These are phyloP conservation scores for Eidolon helvum DNA, from an alignment of 2,113 vertebrate species.

Conservation along the genomic window DNA sequence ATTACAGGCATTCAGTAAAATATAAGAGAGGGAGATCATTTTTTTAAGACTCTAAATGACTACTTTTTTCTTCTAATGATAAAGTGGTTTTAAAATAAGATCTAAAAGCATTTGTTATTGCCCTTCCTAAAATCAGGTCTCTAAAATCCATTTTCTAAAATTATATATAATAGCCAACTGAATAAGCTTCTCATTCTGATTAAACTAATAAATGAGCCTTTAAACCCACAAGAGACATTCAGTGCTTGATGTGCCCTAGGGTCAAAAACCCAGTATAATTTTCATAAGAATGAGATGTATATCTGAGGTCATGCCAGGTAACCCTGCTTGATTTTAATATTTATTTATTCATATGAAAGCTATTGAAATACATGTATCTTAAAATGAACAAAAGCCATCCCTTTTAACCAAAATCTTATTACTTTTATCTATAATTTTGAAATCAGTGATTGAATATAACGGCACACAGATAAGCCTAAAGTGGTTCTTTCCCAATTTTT, in stretches of 20 bases:
- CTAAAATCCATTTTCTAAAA: constrained; percentile 58
- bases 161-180: neutral
- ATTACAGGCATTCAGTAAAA: neutral
- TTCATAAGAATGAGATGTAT: constrained; percentile 1
- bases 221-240: neutral
- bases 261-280: constrained; percentile 19
- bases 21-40: neutral
- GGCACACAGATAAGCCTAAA: neutral
- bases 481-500: neutral
- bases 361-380: neutral
- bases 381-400: neutral
- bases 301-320: neutral
- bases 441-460: neutral
- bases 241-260: neutral
- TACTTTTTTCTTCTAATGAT: constrained; percentile 24
- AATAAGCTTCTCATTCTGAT: constrained; percentile 7
- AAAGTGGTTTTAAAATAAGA: constrained; percentile 52
- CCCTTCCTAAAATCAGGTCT: constrained; percentile 40
- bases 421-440: neutral
- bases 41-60: constrained; percentile 42
- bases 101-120: constrained; percentile 39
- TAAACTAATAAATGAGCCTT: constrained; percentile 34
- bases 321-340: neutral
- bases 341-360: neutral
- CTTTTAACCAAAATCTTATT: neutral